phyloP scores from a whole-genome alignment of 2,113 vertebrate species.

The Ancistrus triradiatus region DNA sequence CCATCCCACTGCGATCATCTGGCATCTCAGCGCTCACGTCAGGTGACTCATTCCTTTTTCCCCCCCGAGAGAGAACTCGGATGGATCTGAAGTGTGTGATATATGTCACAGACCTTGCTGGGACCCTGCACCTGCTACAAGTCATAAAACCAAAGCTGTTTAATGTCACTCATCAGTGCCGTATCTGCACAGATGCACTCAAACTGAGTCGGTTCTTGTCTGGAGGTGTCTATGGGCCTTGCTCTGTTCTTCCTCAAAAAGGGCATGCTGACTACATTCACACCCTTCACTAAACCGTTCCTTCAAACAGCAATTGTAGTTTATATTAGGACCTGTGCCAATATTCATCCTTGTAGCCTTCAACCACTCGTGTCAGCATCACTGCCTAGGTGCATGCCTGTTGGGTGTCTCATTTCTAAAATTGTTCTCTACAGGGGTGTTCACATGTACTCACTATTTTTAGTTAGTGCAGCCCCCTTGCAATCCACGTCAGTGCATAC shows the following conservation, averaged over 20 bases:
- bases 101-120: constrained; percentile 27
- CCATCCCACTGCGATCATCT: constrained; percentile 18
- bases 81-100: constrained; percentile 15
- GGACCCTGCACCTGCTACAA: constrained; percentile 24
- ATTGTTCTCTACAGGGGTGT: too few relatives aligned
- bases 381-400: too few relatives aligned
- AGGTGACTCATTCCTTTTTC: constrained; percentile 27
- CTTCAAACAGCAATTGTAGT: too few relatives aligned
- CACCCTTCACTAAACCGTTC: too few relatives aligned
- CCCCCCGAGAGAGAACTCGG: constrained; percentile 6
- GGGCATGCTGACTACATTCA: too few relatives aligned
- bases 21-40: constrained; percentile 15
- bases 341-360: too few relatives aligned
- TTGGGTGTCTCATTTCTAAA: too few relatives aligned
- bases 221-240: neutral
- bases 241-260: neutral
- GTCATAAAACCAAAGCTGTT: neutral
- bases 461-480: too few relatives aligned
- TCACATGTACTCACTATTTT: too few relatives aligned
- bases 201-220: neutral
- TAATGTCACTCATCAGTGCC: constrained; percentile 13
- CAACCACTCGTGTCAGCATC: too few relatives aligned
- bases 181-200: constrained; percentile 8
- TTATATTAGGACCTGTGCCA: too few relatives aligned
- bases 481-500: too few relatives aligned